Evolutionary conservation across 2,797 vertebrate genomes (phyloP), one percentile per base, ranked within the genome.

Genomic region (Glossophaga mutica): DNA sequence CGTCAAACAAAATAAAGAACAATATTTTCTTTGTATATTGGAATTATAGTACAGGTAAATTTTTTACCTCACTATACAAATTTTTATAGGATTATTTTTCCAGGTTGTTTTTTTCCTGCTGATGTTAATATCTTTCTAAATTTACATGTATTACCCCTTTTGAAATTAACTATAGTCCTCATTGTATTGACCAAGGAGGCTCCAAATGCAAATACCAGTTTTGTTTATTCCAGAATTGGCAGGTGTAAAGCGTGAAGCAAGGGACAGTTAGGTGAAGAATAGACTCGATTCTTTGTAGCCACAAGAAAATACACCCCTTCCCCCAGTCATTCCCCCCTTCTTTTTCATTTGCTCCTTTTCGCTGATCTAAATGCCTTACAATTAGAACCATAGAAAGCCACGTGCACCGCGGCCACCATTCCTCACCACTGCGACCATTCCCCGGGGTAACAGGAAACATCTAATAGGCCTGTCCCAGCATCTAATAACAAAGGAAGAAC

Each of bases 191-290:
- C 84, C 0, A 50, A 93, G 79, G 95, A 91, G 83, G 77, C 68
- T 97, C 68, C 78, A 32, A 37, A 81, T 59, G 15, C 29, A 94
- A 97, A 88, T 44, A 95, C 52, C 79, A 68, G 94, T 91, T 93
- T 96, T 96, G 82, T 87, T 88, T 91, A 46, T 52, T 59, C 42
- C 42, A 59, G 42, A 96, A 94, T 71, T 70, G 21, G 96, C 97
- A 96, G 95, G 86, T 97, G 77, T 96, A 94, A 94, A 94, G 9
- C 46, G 3, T 42, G 83, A 96, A 95, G 91, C 73, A 97, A 97
- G 97, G 97, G 90, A 81, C 94, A 83, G 46, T 89, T 65, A 96
- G 96, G 94, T 97, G 95, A 89, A 97, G 79, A 94, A 97, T 94
- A 97, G 94, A 97, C 91, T 97, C 90, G 87, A 97, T 96, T 78